A percentile compares a stretch with the other conserved stretches of the same genome.
These are phyloP conservation scores for Drosophila subsilvestris DNA, from an alignment of 2,888 invertebrate genomes.

Conservation along the genomic window DNA sequence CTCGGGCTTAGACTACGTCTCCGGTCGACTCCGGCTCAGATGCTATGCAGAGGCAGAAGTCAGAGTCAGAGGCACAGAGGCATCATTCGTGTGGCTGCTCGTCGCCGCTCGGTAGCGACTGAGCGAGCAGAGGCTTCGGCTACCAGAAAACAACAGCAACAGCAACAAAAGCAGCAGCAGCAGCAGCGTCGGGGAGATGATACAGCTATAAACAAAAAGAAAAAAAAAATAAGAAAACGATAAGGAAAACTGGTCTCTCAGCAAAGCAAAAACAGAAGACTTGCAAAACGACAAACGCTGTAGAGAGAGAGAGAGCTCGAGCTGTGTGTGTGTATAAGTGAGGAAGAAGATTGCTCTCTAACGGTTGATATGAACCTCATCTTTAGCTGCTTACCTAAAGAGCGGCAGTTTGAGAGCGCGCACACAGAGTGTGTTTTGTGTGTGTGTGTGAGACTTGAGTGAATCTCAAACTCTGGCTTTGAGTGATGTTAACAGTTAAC, in stretches of 20 bases:
- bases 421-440: background rate
- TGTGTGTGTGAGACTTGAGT: constrained; percentile 10
- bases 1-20: constrained; percentile 61
- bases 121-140: constrained; percentile 65
- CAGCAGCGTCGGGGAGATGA: constrained; percentile 56
- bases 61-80: constrained; percentile 27
- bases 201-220: constrained; percentile 68
- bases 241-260: constrained; percentile 69
- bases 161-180: constrained; percentile 41
- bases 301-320: constrained; percentile 2
- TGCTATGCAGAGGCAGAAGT: constrained; percentile 59
- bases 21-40: constrained; percentile 30
- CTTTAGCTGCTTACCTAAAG: constrained; percentile 21
- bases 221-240: constrained; percentile 7
- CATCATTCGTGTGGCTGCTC: constrained; percentile 20
- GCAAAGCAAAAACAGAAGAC: constrained; percentile 63
- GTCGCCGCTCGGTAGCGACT: constrained; percentile 55
- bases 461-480: constrained; percentile 19
- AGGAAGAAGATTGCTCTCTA: constrained; percentile 63
- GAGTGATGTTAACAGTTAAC: constrained; percentile 61
- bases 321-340: constrained; percentile 17
- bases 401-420: background rate
- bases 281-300: constrained; percentile 40
- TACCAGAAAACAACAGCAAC: constrained; percentile 50
- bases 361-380: constrained; percentile 63